Evolutionary conservation across 2,113 vertebrate species (phyloP).

Genomic region (Clarias macrocephalus): DNA sequence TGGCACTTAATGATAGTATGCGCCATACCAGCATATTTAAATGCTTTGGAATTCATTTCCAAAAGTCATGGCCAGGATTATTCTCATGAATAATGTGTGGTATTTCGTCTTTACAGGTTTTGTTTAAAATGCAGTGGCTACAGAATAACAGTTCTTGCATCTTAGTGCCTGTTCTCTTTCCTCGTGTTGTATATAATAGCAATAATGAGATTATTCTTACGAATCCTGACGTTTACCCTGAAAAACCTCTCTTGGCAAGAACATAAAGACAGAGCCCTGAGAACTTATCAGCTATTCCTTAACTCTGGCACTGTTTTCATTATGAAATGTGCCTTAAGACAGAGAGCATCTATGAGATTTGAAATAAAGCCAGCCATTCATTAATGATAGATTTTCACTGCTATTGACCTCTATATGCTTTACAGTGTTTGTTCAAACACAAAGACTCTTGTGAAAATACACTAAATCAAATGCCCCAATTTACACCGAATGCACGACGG

Average conservation of each 20-base stretch:
- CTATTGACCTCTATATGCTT: conserved; percentile 34
- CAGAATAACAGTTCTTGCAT: not conserved
- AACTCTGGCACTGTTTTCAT: conserved; percentile 24
- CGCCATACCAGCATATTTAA: not conserved
- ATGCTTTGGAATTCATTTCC: not conserved
- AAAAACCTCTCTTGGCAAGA: conserved; percentile 28
- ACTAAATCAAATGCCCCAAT: conserved; percentile 38
- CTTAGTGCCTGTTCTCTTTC: conserved; percentile 14
- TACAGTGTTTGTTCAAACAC: conserved; percentile 45
- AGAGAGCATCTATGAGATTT: conserved; percentile 29
- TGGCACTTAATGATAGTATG: not conserved
- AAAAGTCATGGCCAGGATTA: not conserved
- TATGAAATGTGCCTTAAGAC: conserved; percentile 21
- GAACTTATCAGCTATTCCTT: conserved; percentile 27
- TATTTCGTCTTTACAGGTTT: not conserved
- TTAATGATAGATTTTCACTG: conserved; percentile 39
- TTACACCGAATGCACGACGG: conserved; percentile 1
- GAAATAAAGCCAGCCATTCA: conserved; percentile 33
- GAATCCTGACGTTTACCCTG: conserved; percentile 36
- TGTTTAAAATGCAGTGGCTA: not conserved
- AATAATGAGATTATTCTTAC: conserved; percentile 28
- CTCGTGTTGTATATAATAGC: not conserved
- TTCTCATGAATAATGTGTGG: not conserved
- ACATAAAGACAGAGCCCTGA: conserved; percentile 14
- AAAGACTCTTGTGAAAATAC: conserved; percentile 38